phyloP scores from a whole-genome alignment of 2,797 vertebrate species.

The Scarus forsteni region DNA sequence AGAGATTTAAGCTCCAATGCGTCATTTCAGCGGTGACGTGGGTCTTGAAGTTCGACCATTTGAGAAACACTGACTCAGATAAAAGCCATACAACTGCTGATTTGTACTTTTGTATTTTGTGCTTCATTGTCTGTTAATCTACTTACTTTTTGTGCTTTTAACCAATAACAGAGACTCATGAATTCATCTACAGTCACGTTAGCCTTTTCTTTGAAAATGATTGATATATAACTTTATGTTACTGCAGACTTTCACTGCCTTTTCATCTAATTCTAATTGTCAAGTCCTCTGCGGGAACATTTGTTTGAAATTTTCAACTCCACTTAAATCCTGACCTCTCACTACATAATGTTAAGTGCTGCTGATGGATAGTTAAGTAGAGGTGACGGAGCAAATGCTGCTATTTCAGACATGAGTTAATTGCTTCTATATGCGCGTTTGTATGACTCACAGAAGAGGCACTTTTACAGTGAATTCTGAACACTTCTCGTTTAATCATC shows the following conservation, averaged over 20 bases:
- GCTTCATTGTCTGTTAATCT: too few relatives aligned
- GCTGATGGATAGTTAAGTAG: background rate
- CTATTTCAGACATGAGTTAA: background rate
- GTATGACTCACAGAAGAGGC: background rate
- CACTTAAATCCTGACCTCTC: too few relatives aligned
- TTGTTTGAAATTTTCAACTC: background rate
- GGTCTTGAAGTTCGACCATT: too few relatives aligned
- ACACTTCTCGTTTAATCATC: conserved; percentile 2
- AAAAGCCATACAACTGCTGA: too few relatives aligned
- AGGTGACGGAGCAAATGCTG: background rate
- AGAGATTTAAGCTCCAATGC: too few relatives aligned
- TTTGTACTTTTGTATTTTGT: too few relatives aligned
- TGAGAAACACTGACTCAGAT: too few relatives aligned
- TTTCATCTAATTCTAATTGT: background rate
- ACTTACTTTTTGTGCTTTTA: background rate
- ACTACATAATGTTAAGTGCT: background rate
- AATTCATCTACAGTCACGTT: background rate
- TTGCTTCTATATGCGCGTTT: background rate
- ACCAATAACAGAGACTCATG: background rate
- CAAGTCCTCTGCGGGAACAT: background rate
- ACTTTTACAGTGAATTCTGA: background rate
- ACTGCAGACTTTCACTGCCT: background rate
- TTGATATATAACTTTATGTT: background rate
- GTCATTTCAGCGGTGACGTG: too few relatives aligned
- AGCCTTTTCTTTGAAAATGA: too few relatives aligned